A percentile compares a stretch with the other conserved stretches of the same genome.
Evolutionary conservation across 2,113 vertebrate genomes (phyloP).

Genomic region (Microcebus jonahi): DNA sequence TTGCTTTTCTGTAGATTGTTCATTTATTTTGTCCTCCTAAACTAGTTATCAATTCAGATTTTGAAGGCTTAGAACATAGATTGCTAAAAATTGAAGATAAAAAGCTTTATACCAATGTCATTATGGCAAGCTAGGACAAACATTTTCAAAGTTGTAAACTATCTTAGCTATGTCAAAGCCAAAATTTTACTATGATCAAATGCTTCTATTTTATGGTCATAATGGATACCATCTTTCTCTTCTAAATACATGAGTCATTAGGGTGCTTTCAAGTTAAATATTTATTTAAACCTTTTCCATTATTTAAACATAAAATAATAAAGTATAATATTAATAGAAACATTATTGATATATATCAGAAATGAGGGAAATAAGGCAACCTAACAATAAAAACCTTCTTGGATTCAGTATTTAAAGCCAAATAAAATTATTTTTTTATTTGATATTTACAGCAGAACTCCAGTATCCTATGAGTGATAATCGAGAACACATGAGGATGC

Average conservation of each 20-base stretch:
- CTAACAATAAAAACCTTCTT: neutral
- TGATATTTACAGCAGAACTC: neutral
- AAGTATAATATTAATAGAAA: neutral
- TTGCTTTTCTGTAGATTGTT: neutral
- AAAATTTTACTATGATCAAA: neutral
- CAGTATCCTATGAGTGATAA: neutral
- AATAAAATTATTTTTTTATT: neutral
- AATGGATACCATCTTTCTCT: neutral
- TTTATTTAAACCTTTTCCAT: neutral
- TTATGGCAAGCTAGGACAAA: neutral
- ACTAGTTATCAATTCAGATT: neutral
- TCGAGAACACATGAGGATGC: neutral
- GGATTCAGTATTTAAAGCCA: neutral
- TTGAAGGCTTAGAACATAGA: conserved; percentile 5
- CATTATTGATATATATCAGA: conserved; percentile 9
- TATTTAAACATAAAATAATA: neutral
- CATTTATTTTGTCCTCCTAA: neutral
- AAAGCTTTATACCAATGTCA: neutral
- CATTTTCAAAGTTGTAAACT: neutral
- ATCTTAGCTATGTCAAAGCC: neutral
- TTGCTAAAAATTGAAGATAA: neutral
- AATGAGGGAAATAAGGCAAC: neutral
- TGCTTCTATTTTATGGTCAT: neutral
- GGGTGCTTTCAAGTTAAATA: neutral
- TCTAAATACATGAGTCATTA: neutral